Base-by-base conservation (phyloP, 2,888 invertebrate species). In the Torymus tubicola region DNA sequence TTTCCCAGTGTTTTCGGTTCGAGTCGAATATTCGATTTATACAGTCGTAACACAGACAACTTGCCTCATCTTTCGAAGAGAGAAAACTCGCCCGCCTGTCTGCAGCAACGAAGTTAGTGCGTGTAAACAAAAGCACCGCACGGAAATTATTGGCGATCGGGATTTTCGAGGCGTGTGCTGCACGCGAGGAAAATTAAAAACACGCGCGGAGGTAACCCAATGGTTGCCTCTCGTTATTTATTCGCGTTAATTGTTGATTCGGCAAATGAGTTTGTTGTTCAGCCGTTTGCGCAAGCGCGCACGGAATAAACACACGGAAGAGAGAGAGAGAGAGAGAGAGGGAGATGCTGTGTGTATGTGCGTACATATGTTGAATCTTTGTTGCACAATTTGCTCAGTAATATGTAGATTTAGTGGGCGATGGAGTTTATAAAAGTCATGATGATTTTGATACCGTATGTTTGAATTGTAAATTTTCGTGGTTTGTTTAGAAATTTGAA, bases 11-110 rank as follows among this genome's bases (percentile, higher is more conserved):
- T n/a, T 57, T 57, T 57, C n/a, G 5, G 57, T 4, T 14, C 57
- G 57, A 57, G n/a, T 57, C 57, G 14, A n/a, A 57, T 70, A 57
- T 70, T 70, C 58, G 58, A 70, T 70, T 70, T 70, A 70, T 58
- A 55, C 69, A 70, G 58, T 16, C 16, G 42, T 58, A 58, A 31
- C 69, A 58, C 1, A 57, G 69, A 14, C 58, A 42, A 58, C 42
- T 70, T 70, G 5, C 8, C 21, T 21, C 21, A 2, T 21, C 21
- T 21, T 2, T 21, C 21, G 21, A n/a, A n/a, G 21, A 8, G 42
- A 42, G 42, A 42, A 42, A 42, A 2, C 21, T 21, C 21, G 21
- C 42, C 8, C 42, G 42, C 42, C n/a, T n/a, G 60, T 60, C 60
- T 60, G 60, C 58, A 31, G 21, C 61, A 16, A 13, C 21, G 61